These are phyloP conservation scores for Sander vitreus DNA, from an alignment of 2,113 vertebrate species.

Conservation along the genomic window DNA sequence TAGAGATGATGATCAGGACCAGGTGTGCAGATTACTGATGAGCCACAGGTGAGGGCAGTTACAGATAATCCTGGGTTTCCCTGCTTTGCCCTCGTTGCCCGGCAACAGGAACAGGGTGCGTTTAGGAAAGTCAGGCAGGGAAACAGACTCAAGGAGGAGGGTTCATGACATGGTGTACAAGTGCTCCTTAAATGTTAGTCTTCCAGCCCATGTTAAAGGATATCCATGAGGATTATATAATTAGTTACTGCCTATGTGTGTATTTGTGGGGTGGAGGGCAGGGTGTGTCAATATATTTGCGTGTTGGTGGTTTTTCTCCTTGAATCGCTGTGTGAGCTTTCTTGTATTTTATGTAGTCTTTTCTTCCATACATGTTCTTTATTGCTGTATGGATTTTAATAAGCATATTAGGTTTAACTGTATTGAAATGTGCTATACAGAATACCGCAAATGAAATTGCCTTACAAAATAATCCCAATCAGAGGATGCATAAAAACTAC, in stretches of 20 bases:
- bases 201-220: not conserved
- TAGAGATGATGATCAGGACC: too few relatives aligned
- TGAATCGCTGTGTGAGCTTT: not conserved
- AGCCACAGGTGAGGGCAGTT: too few relatives aligned
- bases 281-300: not conserved
- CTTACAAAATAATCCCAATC: not conserved
- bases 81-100: too few relatives aligned
- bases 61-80: too few relatives aligned
- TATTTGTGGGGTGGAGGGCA: not conserved
- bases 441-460: not conserved
- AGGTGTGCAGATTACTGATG: too few relatives aligned
- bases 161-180: not conserved
- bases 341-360: not conserved
- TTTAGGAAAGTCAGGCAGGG: too few relatives aligned
- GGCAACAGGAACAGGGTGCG: too few relatives aligned
- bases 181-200: not conserved
- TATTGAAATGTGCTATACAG: not conserved
- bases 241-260: not conserved
- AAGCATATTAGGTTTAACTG: not conserved
- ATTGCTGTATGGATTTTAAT: not conserved
- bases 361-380: not conserved
- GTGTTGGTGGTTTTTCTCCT: not conserved
- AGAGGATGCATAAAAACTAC: not conserved
- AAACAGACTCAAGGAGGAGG: too few relatives aligned
- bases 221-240: not conserved